Evolutionary conservation across 2,797 vertebrate species (phyloP).

Genomic region (Sarcophilus harrisii): DNA sequence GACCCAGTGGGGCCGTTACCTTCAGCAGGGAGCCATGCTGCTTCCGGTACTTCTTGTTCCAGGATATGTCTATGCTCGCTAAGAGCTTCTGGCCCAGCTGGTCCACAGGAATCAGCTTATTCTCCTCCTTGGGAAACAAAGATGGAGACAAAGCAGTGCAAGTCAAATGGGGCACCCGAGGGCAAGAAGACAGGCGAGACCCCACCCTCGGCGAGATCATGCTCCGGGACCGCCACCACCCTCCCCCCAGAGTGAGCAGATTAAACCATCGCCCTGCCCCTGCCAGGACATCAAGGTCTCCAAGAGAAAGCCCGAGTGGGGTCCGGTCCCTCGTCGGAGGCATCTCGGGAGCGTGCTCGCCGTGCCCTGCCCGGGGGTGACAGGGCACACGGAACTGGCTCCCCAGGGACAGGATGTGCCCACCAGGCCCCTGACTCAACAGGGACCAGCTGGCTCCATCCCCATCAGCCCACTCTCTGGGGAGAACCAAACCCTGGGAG

Average conservation of each 20-base stretch:
- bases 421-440: no score
- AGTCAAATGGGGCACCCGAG: no score
- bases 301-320: no score
- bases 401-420: no score
- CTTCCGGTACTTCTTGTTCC: constrained; percentile 95
- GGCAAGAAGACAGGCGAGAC: neutral
- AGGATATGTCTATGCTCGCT: constrained; percentile 92
- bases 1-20: constrained; percentile 81
- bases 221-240: neutral
- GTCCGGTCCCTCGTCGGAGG: neutral
- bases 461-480: neutral
- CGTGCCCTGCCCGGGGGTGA: neutral
- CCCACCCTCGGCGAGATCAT: no score
- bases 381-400: neutral
- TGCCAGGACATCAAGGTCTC: no score
- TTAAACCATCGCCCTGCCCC: neutral
- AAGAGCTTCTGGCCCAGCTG: constrained; percentile 94
- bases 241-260: no score
- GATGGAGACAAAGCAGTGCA: constrained; percentile 53
- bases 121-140: constrained; percentile 80
- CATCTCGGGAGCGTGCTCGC: neutral
- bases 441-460: neutral
- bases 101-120: constrained; percentile 87
- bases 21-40: constrained; percentile 92
- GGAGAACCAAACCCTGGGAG: neutral